Conservation (phyloP, 2,113 vertebrate genomes). For the Tyrannus savana region DNA sequence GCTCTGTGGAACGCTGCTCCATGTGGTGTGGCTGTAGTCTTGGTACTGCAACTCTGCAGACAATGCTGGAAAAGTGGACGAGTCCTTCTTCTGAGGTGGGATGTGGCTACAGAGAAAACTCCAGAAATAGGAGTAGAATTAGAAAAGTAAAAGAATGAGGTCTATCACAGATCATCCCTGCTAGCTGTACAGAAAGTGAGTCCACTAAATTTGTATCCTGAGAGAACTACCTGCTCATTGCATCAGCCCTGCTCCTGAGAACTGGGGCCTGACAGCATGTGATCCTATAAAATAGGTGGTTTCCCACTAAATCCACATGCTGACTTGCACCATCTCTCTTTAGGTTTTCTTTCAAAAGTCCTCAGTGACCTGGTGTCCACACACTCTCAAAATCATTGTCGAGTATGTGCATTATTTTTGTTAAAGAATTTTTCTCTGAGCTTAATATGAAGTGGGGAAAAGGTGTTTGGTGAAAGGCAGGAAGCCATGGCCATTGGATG, state of each 20-base stretch:
- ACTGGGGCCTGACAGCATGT: not conserved
- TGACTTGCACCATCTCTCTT: not conserved
- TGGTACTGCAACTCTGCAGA: not conserved
- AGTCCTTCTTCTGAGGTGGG: not conserved
- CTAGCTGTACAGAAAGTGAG: not conserved
- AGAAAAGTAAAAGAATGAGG: not conserved
- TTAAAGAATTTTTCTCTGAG: not conserved
- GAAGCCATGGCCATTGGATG: not conserved
- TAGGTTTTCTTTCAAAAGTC: not conserved
- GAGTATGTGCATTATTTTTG: not conserved
- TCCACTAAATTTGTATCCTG: not conserved
- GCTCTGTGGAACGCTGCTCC: not conserved
- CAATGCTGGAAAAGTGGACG: not conserved
- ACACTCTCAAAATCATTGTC: not conserved
- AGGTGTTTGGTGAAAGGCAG: not conserved
- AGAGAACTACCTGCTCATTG: not conserved
- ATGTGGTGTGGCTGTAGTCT: fast-evolving
- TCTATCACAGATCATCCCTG: not conserved
- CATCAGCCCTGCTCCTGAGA: not conserved
- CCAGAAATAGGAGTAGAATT: not conserved
- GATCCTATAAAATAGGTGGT: not conserved
- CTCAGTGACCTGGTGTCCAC: not conserved
- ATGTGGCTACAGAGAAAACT: not conserved
- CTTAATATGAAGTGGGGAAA: not conserved
- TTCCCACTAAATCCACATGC: not conserved